Percentiles rank a stretch among this genome's conserved stretches.
These are phyloP conservation scores for Eospalax fontanierii DNA, from an alignment of 2,797 vertebrate genomes.

Conservation along the genomic window DNA sequence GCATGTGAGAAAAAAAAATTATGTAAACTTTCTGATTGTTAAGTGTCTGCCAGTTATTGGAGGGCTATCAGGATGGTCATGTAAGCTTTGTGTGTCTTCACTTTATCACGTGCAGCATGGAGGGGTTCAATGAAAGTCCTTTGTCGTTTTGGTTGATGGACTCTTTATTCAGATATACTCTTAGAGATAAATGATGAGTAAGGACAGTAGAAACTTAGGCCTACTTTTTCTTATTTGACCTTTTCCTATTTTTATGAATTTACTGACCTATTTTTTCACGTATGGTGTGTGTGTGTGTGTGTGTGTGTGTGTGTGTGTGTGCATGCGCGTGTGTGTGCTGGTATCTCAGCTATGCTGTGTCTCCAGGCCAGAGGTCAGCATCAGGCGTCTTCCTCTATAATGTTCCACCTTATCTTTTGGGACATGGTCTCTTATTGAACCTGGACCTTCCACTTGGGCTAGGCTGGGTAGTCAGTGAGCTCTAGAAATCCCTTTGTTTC, in stretches of 20 bases:
- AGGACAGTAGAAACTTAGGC: background rate
- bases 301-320: background rate
- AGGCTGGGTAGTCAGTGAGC: background rate
- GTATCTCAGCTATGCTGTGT: background rate
- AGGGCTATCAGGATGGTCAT: background rate
- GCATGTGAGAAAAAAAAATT: slow-evolving; percentile 27
- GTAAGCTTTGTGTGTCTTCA: background rate
- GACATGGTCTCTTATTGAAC: background rate
- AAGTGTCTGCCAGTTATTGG: slow-evolving; percentile 18
- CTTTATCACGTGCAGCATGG: background rate
- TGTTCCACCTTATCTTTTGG: background rate
- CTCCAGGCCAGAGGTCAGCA: background rate
- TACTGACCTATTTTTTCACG: too few species aligned
- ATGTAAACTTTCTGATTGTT: slow-evolving; percentile 10
- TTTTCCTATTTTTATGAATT: too few species aligned
- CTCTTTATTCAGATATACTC: slow-evolving; percentile 32
- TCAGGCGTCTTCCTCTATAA: background rate
- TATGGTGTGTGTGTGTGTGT: background rate
- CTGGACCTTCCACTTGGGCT: background rate
- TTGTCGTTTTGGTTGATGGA: background rate
- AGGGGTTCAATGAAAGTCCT: background rate
- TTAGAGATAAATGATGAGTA: background rate
- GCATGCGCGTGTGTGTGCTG: background rate
- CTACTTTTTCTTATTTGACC: background rate
- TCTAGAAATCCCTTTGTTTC: background rate